phyloP scores from a whole-genome alignment of 2,113 vertebrate species.

The Chelonoidis abingdonii region DNA sequence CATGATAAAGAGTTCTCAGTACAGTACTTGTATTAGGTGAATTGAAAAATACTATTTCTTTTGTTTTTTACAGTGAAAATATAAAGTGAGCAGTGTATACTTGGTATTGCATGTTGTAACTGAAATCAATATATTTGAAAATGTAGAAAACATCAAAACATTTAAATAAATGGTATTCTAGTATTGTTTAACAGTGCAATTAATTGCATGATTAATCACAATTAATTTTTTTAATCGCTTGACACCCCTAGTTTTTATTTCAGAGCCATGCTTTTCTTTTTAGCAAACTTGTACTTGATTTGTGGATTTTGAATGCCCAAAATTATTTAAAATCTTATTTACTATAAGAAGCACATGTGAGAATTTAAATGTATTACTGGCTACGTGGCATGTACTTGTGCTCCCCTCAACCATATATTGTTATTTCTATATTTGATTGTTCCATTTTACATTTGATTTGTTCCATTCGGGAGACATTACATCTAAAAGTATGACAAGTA shows the following conservation, averaged over 20 bases:
- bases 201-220: no score
- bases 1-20: no score
- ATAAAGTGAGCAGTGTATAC: no score
- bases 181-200: no score
- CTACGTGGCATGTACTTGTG: neutral
- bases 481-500: conserved; percentile 62
- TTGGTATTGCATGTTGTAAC: no score
- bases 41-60: no score
- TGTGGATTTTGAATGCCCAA: conserved; percentile 46
- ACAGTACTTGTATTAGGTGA: no score
- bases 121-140: no score
- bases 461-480: conserved; percentile 67
- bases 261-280: neutral
- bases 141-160: no score
- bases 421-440: conserved; percentile 38
- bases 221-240: no score
- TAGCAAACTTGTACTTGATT: neutral
- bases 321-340: conserved; percentile 28
- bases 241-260: neutral
- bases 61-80: no score
- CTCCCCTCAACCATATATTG: conserved; percentile 31
- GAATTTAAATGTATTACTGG: conserved; percentile 33
- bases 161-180: no score
- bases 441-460: conserved; percentile 60
- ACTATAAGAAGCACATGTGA: conserved; percentile 9